phyloP scores from a whole-genome alignment of 2,888 invertebrate species.

The Temnothorax unifasciatus region DNA sequence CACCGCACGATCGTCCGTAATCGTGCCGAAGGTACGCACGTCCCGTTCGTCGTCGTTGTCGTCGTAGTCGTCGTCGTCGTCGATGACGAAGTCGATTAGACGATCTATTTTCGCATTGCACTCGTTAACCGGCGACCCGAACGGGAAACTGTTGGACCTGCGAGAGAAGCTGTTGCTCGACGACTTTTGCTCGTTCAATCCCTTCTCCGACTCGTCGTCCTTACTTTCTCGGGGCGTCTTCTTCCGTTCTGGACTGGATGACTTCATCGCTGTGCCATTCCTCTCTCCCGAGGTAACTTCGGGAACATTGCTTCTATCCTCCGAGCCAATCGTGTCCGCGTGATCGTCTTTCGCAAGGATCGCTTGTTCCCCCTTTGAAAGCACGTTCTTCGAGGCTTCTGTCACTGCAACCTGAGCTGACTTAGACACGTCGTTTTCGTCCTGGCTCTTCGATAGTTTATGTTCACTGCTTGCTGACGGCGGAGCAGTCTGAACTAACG shows the following conservation, averaged over 20 bases:
- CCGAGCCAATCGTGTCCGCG: background rate
- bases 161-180: background rate
- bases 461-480: background rate
- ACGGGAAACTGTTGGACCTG: slow-evolving; percentile 40
- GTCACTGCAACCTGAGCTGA: background rate
- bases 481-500: background rate
- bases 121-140: slow-evolving; percentile 51
- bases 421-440: background rate
- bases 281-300: slow-evolving; percentile 79
- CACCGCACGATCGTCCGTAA: slow-evolving; percentile 8
- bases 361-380: background rate
- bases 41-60: slow-evolving; percentile 39
- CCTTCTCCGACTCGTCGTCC: slow-evolving; percentile 8
- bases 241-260: slow-evolving; percentile 76
- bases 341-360: background rate
- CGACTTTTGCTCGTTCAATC: background rate
- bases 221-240: background rate
- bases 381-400: background rate
- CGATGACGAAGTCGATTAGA: background rate
- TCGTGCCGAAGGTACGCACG: slow-evolving; percentile 8
- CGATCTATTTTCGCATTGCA: background rate
- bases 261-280: slow-evolving; percentile 80
- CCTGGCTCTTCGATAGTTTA: background rate
- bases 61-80: slow-evolving; percentile 22
- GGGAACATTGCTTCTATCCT: slow-evolving; percentile 51